Base-by-base conservation (phyloP, 1,140 invertebrate species). In the Orius insidiosus region DNA sequence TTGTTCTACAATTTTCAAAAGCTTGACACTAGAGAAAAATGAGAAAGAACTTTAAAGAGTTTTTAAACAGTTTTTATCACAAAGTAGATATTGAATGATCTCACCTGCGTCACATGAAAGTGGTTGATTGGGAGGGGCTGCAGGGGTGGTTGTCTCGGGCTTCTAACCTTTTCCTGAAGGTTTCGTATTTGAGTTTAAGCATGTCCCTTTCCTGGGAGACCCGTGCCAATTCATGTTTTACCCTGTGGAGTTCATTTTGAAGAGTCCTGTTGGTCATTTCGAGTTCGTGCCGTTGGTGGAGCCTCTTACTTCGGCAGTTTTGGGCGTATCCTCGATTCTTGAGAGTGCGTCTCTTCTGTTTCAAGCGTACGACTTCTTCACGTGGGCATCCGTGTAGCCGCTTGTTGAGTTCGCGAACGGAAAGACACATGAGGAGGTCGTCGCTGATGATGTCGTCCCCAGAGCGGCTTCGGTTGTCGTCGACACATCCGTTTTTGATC, bases 261-360 rank as follows among this genome's bases (percentile, higher is more conserved):
- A 90, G 68, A 33, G 65, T 70, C 4, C 79, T 70, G 60, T 95
- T 95, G 41, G 78, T 80, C 51, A 76, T 70, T 64, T 97, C 92
- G 53, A 97, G 65, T 53, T 88, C 81, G 56, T 86, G 80, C 1
- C 81, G 72, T 60, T 92, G 86, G 55, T 84, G 78, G 14, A 90
- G 64, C 10, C 89, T 68, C 63, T 94, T 94, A 52, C 79, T 85
- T 19, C 95, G 79, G 63, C 95, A 98, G 61, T 96, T 98, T 59
- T 98, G 92, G 24, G 95, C 95, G 67, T 99, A 98, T 3, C 93
- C 93, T 8, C 95, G 76, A 65, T 99, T 99, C 68, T 98, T 99
- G 14, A 99, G 69, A 7, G 95, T 98, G 51, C 95, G 71, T 36
- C 95, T 68, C 61, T 94, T 96, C 65, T 97, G 92, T 68, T 98